Evolutionary conservation across 2,113 vertebrate species (phyloP), one percentile per base, ranked within the genome.

Genomic region (Jaculus jaculus): DNA sequence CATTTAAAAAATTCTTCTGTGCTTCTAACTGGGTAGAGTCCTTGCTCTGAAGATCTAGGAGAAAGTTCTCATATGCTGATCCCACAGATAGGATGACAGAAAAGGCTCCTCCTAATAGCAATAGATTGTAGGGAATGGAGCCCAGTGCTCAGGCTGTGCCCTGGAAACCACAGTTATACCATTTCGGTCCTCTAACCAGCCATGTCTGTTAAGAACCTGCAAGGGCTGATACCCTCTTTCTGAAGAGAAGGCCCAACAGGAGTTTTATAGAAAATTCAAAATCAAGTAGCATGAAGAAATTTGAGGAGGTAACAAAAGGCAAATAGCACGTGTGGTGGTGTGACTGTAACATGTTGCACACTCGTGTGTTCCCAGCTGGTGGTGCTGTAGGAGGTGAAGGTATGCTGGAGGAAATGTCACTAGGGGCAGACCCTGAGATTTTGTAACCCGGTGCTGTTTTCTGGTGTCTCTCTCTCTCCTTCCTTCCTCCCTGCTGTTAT

Each of bases 261-360:
- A 65, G 13, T 21, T 34, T 93, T 74, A 86, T 66, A 83, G 71
- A 82, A 74, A 86, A 92, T 39, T 82, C 54, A 30, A 87, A 88
- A 42, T 88, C 2, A 83, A 91, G 32, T 28, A 77, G 30, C 63
- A 37, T 17, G 75, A 90, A 78, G 60, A 66, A 54, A 82, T 85
- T 92, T 91, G 47, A 82, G 39, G 10, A 39, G 73, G 13, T 3
- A 74, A 63, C 17, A 72, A 77, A 89, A 63, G n/a, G 34, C 91
- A 42, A 7, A 63, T 34, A 74, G 7, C 26, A 10, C 54, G 3
- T 54, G 54, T 54, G 15, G 54, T 54, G 54, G 11, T 54, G 7
- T 54, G 54, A 54, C 7, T 54, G 54, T 54, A 54, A 54, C 54
- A 54, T 54, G 10, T 54, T 12, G 11, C 15, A 7, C 54, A 54